These are phyloP conservation scores for Pyrocephalus nanus DNA, from an alignment of 2,797 vertebrate genomes.

Conservation along the genomic window DNA sequence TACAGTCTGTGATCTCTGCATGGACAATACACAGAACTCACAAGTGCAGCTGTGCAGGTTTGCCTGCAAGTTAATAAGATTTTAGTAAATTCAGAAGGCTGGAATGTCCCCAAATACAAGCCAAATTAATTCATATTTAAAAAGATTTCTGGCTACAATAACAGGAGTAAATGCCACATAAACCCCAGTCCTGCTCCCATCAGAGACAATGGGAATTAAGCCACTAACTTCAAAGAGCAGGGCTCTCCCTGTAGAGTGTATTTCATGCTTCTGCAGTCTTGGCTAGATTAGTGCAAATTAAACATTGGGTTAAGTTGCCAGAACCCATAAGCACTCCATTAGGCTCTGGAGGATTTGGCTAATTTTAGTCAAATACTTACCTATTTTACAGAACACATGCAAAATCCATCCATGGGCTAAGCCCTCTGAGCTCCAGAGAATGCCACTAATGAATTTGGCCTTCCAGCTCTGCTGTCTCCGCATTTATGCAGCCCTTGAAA, in stretches of 20 bases:
- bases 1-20: not conserved
- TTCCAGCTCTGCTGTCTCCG: not conserved
- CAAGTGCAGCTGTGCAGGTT: not conserved
- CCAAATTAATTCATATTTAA: slow-evolving; percentile 25
- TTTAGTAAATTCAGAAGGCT: not conserved
- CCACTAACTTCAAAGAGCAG: slow-evolving; percentile 61
- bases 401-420: slow-evolving; percentile 31
- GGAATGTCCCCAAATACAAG: not conserved
- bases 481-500: not conserved
- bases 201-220: slow-evolving; percentile 64
- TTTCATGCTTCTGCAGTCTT: slow-evolving; percentile 65
- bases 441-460: slow-evolving; percentile 1
- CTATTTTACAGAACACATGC: slow-evolving; percentile 42
- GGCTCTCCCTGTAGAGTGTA: slow-evolving; percentile 39
- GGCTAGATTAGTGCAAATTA: slow-evolving; percentile 70
- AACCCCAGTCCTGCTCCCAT: slow-evolving; percentile 33
- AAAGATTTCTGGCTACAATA: slow-evolving; percentile 27
- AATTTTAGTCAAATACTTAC: slow-evolving; percentile 68
- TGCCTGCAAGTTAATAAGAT: not conserved
- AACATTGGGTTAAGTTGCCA: slow-evolving; percentile 68
- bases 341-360: slow-evolving; percentile 67
- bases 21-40: not conserved
- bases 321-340: slow-evolving; percentile 58
- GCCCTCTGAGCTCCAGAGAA: not conserved
- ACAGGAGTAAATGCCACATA: slow-evolving; percentile 38